Base-by-base conservation (phyloP, 1,140 invertebrate species). In the Orussus abietinus region DNA sequence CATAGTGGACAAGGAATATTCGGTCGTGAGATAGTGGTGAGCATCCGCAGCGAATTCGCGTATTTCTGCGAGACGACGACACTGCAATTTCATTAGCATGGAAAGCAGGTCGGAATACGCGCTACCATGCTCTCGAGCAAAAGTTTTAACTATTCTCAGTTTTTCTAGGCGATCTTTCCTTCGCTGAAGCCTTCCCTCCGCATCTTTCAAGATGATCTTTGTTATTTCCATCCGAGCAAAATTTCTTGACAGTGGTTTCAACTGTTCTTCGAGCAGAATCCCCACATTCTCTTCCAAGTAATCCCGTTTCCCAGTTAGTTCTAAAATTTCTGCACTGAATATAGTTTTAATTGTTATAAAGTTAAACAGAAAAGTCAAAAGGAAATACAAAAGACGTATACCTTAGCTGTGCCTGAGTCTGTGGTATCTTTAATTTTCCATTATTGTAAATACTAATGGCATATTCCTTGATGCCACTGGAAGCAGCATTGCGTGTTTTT, bases 1-100 rank as follows among this genome's bases (percentile, higher is more conserved):
- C 10, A 51, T 28, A 2, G 55, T 49, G 7, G 62, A 58, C 4
- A 59, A 49, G 4, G 47, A 52, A 46, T 68, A 69, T 40, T 71
- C 68, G 4, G 57, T 57, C 13, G 48, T 46, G 0, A 74, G 40
- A 54, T 66, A 62, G 51, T 69, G 50, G 9, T 49, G 53, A 14
- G 49, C 63, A 38, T 69, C 58, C 3, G 47, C 36, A 7, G 62
- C 55, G 40, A 74, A 67, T 38, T 65, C 52, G 12, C 47, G 37
- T 15, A 72, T 47, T 46, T 66, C 50, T 12, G 44, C 50, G 15
- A 71, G 40, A 32, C 57, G 39, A 4, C 49, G 45, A 45, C 48
- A 49, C 39, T 74, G 66, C 13, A 61, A 52, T 41, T 64, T 57
- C 53, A 74, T 65, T 30, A 72, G 30, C 15, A 72, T 56, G 25